Base-by-base conservation (phyloP, 2,888 invertebrate genomes). In the Synanthedon formicaeformis region DNA sequence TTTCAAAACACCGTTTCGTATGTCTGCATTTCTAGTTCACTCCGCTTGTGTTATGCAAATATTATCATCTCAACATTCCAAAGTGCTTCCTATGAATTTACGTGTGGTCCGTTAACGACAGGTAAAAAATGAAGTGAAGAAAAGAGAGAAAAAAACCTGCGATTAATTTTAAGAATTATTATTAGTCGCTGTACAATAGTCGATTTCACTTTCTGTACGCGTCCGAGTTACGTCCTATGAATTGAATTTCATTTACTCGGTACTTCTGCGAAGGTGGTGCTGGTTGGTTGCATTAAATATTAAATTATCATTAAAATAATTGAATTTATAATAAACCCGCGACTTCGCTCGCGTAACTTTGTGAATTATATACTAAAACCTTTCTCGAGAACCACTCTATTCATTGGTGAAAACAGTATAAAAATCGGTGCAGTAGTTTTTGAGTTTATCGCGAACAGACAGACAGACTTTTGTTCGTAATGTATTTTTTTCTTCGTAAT, bases 171-270 rank as follows among this genome's bases (percentile, higher is more conserved):
- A 45, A 45, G n/a, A 14, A 45, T 45, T 45, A 34, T 34, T 34
- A 34, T 34, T 34, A 23, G 23, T 23, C 23, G 5, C 23, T 34
- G 50, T 18, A 51, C 51, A 51, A 51, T 55, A 58, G 66, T 68
- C 69, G 74, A 81, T 81, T 82, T 81, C 82, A 77, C 81, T 81
- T 81, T 80, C 76, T 67, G 66, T 70, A 64, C 67, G 68, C 66
- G 73, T 61, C 49, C 5, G 18, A 45, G 61, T 63, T 60, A 58
- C 58, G 52, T 56, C 59, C 60, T 34, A 34, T 34, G 34, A 34
- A 34, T 34, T 34, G 34, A 60, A 60, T 60, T 58, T 55, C 49
- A 53, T 58, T 57, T 55, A 52, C 34, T 10, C 34, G 5, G 34
- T 34, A 34, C 34, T 34, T 34, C 10, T 34, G 48, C 18, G n/a